phyloP scores from a whole-genome alignment of 2,888 invertebrate species.

The Macrosoma leucophasiata region DNA sequence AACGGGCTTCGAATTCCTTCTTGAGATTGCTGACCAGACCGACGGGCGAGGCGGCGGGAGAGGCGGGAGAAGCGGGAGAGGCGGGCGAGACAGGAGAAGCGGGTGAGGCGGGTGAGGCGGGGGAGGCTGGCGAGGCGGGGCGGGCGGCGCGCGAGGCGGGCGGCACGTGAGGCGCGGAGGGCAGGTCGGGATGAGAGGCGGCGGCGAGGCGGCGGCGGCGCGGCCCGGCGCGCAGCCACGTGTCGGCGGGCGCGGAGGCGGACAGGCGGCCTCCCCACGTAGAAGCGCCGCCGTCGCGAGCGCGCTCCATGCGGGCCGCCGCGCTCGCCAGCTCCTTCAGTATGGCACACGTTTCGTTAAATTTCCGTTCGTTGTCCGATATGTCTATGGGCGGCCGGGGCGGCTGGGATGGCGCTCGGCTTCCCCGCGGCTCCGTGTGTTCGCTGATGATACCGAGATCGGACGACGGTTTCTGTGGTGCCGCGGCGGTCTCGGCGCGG shows the following conservation, averaged over 20 bases:
- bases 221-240: constrained; percentile 62
- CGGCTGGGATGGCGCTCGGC: constrained; percentile 28
- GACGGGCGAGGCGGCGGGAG: constrained; percentile 54
- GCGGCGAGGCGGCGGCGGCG: constrained; percentile 57
- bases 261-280: constrained; percentile 73
- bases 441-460: constrained; percentile 61
- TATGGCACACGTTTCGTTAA: constrained; percentile 78
- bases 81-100: constrained; percentile 30
- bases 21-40: constrained; percentile 91
- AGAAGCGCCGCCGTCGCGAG: constrained; percentile 50
- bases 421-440: constrained; percentile 43
- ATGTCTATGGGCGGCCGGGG: constrained; percentile 32
- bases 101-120: constrained; percentile 53
- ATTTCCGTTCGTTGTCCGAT: constrained; percentile 59
- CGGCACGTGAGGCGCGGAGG: constrained; percentile 37
- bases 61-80: constrained; percentile 49
- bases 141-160: constrained; percentile 42
- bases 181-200: constrained; percentile 61
- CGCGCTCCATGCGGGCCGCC: constrained; percentile 53
- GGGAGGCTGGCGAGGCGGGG: constrained; percentile 51
- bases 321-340: constrained; percentile 69
- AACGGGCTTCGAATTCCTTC: constrained; percentile 88
- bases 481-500: constrained; percentile 22
- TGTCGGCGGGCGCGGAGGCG: constrained; percentile 78
- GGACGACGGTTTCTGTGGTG: constrained; percentile 34